Conservation (phyloP, 2,113 vertebrate species). For the Amphiprion ocellaris region DNA sequence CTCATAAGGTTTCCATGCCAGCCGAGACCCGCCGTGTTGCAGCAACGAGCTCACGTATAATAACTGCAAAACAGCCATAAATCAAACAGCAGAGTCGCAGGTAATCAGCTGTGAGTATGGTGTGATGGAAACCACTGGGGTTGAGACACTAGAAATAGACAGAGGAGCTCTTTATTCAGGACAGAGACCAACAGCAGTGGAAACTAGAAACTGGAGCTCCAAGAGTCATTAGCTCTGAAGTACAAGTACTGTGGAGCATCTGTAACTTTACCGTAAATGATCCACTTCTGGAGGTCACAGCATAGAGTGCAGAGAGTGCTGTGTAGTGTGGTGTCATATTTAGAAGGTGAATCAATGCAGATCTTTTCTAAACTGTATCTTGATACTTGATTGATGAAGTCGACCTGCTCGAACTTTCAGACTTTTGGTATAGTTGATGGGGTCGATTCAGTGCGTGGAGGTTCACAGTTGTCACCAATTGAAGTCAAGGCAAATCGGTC, state of each 20-base stretch:
- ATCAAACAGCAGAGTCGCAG: conserved; percentile 54
- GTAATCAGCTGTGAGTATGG: conserved; percentile 51
- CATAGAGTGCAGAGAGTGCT: background rate
- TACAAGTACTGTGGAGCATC: background rate
- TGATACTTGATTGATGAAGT: too few relatives aligned
- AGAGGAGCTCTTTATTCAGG: conserved; percentile 50
- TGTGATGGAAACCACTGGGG: conserved; percentile 53
- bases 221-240: conserved; percentile 21
- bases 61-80: conserved; percentile 55
- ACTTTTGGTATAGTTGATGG: too few relatives aligned
- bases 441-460: too few relatives aligned
- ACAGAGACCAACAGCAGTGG: conserved; percentile 50
- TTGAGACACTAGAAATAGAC: conserved; percentile 64
- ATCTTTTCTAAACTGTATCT: too few relatives aligned
- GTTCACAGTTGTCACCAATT: too few relatives aligned
- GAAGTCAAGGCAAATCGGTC: too few relatives aligned
- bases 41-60: conserved; percentile 22
- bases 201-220: conserved; percentile 38
- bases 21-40: background rate
- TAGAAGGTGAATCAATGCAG: background rate
- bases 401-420: too few relatives aligned
- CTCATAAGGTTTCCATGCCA: background rate
- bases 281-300: conserved; percentile 2
- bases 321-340: conserved; percentile 8
- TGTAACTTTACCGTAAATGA: conserved; percentile 22